Evolutionary conservation across 2,888 invertebrate species (phyloP), one percentile per base, ranked within the genome.

Genomic region (Microdon myrmicae): DNA sequence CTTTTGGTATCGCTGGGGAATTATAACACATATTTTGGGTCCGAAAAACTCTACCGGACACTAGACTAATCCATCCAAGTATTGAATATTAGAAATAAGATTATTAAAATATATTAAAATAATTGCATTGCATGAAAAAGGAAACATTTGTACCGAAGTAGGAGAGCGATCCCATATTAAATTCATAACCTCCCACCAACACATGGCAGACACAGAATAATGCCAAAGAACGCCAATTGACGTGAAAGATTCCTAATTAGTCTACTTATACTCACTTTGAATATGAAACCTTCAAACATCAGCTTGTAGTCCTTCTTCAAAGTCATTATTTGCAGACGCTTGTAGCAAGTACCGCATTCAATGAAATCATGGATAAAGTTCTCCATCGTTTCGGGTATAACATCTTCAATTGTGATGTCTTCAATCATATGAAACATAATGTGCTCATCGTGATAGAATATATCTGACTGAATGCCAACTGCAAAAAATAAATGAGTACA

Each of bases 381-480:
- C 3, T 68, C 70, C 16, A 86, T 73, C 10, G 79, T 78, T 9
- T 76, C 77, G 8, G 80, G 81, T 1, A 84, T 81, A 53, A 86
- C 74, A 1, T 81, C 82, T 64, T 81, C 79, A 2, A 85, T 68
- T 1, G 82, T 80, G 32, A 84, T 72, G 44, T 80, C 73, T 0
- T 80, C 75, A 51, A 76, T 76, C 76, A 85, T 78, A 26, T 73
- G 72, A 69, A 86, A 84, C 26, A 78, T 73, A 2, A 76, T 71
- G 20, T 80, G 77, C n/a, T 79, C 72, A 38, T 77, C 79, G 66
- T 79, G 81, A 0, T 78, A 74, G 70, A 86, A 85, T 0, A 84
- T 82, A 34, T 74, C 82, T 39, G 86, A 85, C 73, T 84, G 84
- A 59, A 86, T 76, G 3, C 86, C 86, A 77, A 84, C 85, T 83